Conservation (phyloP, 2,113 vertebrate species). For the Psettodes erumei region DNA sequence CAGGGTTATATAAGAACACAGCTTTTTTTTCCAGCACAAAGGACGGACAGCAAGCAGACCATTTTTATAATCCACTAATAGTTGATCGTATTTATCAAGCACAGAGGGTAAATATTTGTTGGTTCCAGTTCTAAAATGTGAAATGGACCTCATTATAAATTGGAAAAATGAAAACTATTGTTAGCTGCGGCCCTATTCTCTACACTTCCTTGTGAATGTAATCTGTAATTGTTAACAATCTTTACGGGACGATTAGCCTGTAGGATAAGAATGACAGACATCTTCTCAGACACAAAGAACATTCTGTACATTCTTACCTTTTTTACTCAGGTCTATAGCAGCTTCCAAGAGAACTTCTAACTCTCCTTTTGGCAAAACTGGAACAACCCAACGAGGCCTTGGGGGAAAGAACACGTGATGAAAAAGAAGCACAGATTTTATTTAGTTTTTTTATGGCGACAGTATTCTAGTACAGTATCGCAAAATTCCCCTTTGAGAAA, state of each 20-base stretch:
- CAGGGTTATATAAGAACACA: too few species aligned
- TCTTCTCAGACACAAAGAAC: background rate
- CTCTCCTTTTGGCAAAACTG: slow-evolving; percentile 99
- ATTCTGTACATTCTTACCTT: slow-evolving; percentile 84
- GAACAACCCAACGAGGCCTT: slow-evolving; percentile 99
- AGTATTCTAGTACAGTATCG: too few species aligned
- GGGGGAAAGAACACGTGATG: slow-evolving; percentile 2
- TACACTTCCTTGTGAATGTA: background rate
- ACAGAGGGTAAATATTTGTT: too few species aligned
- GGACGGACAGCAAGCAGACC: too few species aligned
- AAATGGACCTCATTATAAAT: background rate
- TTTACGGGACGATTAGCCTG: background rate
- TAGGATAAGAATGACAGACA: background rate
- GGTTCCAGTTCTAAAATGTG: too few species aligned
- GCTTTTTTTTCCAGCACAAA: too few species aligned
- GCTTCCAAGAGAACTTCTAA: slow-evolving; percentile 99
- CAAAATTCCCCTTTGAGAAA: too few species aligned
- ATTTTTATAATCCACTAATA: too few species aligned
- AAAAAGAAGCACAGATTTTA: background rate
- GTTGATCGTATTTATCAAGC: too few species aligned
- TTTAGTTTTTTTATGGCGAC: too few species aligned
- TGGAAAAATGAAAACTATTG: background rate
- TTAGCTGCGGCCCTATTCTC: background rate
- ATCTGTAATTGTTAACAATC: background rate
- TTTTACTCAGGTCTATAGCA: slow-evolving; percentile 99